These are phyloP conservation scores for Sterna hirundo DNA, from an alignment of 2,113 vertebrate species.

Conservation along the genomic window DNA sequence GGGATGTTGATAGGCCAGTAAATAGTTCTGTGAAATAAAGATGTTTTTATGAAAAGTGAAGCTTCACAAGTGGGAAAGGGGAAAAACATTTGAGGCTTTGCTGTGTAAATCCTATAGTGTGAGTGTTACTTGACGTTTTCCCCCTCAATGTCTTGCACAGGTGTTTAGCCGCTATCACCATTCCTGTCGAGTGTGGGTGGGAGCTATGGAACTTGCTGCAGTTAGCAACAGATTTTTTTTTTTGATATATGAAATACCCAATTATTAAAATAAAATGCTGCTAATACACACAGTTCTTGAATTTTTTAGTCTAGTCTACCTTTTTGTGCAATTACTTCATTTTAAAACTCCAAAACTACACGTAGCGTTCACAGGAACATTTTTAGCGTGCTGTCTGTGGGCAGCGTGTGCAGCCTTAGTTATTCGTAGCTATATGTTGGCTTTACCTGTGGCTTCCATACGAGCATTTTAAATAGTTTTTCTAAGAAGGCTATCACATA, in stretches of 20 bases:
- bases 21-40: background rate
- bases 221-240: background rate
- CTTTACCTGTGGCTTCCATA: background rate
- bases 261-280: background rate
- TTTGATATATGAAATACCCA: background rate
- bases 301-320: background rate
- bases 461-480: background rate
- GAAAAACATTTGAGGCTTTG: background rate
- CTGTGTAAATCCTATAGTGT: background rate
- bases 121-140: background rate
- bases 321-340: background rate
- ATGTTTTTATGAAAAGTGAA: background rate
- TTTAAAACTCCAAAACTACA: background rate
- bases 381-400: background rate
- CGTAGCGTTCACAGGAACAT: accelerated
- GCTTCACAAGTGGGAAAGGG: background rate
- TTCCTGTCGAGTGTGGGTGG: background rate
- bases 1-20: background rate
- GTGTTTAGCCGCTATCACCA: background rate
- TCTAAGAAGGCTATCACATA: background rate
- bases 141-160: accelerated
- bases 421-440: background rate
- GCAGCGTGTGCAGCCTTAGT: background rate
- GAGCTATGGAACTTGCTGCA: background rate
- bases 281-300: background rate